Evolutionary conservation across 2,797 vertebrate species (phyloP), one percentile per base, ranked within the genome.

Genomic region (Falco columbarius): DNA sequence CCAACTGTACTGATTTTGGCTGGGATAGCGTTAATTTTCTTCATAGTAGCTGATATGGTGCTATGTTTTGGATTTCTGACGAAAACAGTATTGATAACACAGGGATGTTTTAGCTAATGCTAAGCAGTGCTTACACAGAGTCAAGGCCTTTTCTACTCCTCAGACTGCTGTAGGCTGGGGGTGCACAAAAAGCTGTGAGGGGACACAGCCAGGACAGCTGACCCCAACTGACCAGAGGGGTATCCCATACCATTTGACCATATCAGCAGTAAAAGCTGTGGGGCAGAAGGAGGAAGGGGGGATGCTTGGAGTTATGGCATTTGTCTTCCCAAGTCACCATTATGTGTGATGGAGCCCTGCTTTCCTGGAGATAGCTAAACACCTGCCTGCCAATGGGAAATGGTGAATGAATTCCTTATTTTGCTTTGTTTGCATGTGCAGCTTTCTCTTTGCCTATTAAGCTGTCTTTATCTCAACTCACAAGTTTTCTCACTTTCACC

Each of bases 331-430:
- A 56, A 61, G 30, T 54, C 27, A 49, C 22, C 0, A 0, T 30
- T 62, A 22, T 0, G 0, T 0, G 0, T 72, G 68, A 40, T 5
- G 1, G 34, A 89, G 21, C 54, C 34, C 63, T 47, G 54, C 81
- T 91, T 29, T 67, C 63, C 73, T 76, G 54, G 58, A 29, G 42
- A 19, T 58, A 11, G 17, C 58, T 87, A 23, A 75, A 38, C n/a
- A 26, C 27, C 42, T 38, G 51, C 47, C 58, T 71, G 26, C 42
- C 7, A 0, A 2, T 59, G 51, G 27, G 34, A 55, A 49, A 14
- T 0, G 2, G 6, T 14, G 42, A 84, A 67, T 24, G 0, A 72
- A 72, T 83, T 30, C 73, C 30, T 79, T 46, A 6, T 22, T 88
- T 67, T 44, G 30, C n/a, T 71, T 44, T 44, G 42, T 18, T 44